Conservation (phyloP, 2,797 vertebrate species). For the Orientallactaga sibirica region DNA sequence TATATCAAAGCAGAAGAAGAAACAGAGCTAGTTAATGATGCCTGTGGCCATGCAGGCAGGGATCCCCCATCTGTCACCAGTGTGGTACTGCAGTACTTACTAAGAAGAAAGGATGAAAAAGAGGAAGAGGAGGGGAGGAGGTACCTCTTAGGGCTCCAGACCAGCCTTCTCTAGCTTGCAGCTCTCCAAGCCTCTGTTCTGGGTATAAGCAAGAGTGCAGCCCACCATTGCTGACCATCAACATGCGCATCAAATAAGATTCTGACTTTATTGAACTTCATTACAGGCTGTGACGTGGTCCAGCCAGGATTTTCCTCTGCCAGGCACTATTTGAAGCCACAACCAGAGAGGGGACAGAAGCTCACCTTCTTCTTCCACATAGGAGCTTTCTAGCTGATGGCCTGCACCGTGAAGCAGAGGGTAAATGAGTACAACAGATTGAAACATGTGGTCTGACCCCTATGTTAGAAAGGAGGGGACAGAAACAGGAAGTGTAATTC, state of each 20-base stretch:
- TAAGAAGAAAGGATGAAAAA: not conserved
- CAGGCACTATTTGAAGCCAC: not conserved
- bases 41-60: not conserved
- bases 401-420: not conserved
- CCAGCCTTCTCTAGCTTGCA: not conserved
- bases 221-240: not conserved
- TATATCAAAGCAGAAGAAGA: not conserved
- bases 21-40: not conserved
- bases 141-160: not conserved
- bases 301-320: not conserved
- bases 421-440: not conserved
- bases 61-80: not conserved
- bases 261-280: not conserved
- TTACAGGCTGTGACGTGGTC: not conserved
- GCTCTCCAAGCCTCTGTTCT: not conserved
- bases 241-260: not conserved
- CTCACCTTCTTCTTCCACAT: not conserved
- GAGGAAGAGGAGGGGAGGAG: not conserved
- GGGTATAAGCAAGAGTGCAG: not conserved
- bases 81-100: not conserved
- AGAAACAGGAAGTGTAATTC: not conserved
- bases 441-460: no score
- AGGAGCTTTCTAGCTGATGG: not conserved
- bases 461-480: not conserved
- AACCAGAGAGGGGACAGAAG: not conserved